Base-by-base conservation (phyloP, 2,888 invertebrate genomes). In the Drosophila colorata region DNA sequence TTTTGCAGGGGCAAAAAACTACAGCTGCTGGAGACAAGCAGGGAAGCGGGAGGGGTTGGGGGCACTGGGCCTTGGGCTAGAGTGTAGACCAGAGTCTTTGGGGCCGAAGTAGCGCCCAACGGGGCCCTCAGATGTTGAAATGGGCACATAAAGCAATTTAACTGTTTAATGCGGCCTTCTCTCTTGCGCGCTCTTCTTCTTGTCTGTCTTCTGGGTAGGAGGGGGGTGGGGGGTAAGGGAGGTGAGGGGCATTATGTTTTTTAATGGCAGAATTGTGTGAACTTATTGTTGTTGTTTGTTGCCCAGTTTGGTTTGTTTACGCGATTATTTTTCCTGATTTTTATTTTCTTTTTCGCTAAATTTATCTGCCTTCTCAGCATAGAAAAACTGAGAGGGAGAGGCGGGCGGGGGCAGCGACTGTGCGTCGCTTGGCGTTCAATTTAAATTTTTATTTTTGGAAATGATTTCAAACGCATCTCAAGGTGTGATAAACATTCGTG, bases 391-490 rank as follows among this genome's bases (percentile, higher is more conserved):
- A 3, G 31, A 6, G 5, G 28, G 11, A 14, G 2, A 2, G 11
- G 2, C 4, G 4, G 41, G 28, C 25, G 25, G 41, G 23, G 37
- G 37, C 38, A 51, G 9, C 4, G 35, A 35, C 51, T 35, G 46
- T 44, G 53, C 41, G 40, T 53, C 52, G 44, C 18, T 23, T 23
- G 43, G 46, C 61, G 58, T 49, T 59, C 55, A 46, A 56, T 66
- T 60, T 46, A 31, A 49, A 44, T 44, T 59, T 63, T 60, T 84
- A 84, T 84, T 87, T 84, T 85, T 82, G 87, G 84, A 84, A 80
- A 84, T 84, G 84, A 87, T 87, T 85, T 87, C 87, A 79, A 84
- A 84, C 87, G 82, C 81, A 79, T 75, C 82, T 73, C 80, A 84
- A 84, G 87, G 84, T 84, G 84, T 69, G 87, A 87, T 87, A 87